phyloP scores from a whole-genome alignment of 2,797 vertebrate genomes.

The Pagetopsis macropterus region DNA sequence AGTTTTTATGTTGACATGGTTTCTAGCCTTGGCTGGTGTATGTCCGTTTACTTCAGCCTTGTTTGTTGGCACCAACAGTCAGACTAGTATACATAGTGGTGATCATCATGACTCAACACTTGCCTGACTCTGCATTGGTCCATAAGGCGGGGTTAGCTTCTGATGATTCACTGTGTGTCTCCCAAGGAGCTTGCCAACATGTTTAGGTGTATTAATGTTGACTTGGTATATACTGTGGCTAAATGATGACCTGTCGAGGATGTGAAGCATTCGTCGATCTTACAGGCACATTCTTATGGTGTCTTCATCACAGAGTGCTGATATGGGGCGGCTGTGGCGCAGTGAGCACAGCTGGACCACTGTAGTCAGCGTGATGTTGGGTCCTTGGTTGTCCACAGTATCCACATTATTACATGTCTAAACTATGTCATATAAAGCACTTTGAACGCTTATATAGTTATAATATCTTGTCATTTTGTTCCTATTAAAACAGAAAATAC shows the following conservation, averaged over 20 bases:
- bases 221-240: background rate
- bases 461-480: background rate
- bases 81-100: background rate
- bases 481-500: background rate
- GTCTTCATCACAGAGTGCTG: background rate
- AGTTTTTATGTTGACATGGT: background rate
- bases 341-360: too few relatives aligned
- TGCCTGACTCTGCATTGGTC: background rate
- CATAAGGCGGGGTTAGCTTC: background rate
- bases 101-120: background rate
- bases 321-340: too few relatives aligned
- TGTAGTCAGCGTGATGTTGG: too few relatives aligned
- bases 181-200: background rate
- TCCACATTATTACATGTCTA: too few relatives aligned
- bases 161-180: background rate
- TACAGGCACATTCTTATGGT: background rate
- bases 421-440: too few relatives aligned
- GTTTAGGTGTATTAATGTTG: background rate
- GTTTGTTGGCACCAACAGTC: background rate
- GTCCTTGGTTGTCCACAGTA: too few relatives aligned
- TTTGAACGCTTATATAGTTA: too few relatives aligned
- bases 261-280: background rate
- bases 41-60: background rate
- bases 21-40: background rate
- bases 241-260: background rate